phyloP scores from a whole-genome alignment of 2,113 vertebrate species.

The Phoenicopterus ruber region DNA sequence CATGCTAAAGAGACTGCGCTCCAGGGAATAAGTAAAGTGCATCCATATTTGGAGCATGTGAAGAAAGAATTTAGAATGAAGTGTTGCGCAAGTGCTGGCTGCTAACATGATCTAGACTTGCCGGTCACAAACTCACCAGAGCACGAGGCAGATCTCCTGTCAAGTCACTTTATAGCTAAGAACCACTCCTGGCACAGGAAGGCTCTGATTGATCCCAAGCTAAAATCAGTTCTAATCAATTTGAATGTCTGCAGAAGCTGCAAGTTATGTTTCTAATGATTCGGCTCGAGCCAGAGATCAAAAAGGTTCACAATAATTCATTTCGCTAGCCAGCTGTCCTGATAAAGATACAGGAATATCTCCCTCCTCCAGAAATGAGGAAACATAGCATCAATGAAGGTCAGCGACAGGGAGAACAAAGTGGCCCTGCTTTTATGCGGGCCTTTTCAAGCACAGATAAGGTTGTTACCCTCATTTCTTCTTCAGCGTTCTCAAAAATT shows the following conservation, averaged over 20 bases:
- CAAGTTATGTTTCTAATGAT: not conserved
- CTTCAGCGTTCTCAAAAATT: not conserved
- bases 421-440: not conserved
- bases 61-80: not conserved
- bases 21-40: not conserved
- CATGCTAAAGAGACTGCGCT: not conserved
- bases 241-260: not conserved
- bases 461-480: not conserved
- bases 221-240: not conserved
- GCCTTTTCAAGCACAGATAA: not conserved
- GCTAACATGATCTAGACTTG: not conserved
- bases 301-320: not conserved
- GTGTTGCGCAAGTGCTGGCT: not conserved
- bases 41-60: not conserved
- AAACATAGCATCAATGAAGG: not conserved
- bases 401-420: not conserved
- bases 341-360: not conserved
- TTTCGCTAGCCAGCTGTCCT: not conserved
- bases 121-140: not conserved
- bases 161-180: not conserved
- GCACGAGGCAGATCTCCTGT: not conserved
- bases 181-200: not conserved
- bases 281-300: not conserved
- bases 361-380: not conserved
- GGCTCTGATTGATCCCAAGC: rapidly evolving